Evolutionary conservation across 2,797 vertebrate species (phyloP).

Genomic region (Sebastiscus tertius): DNA sequence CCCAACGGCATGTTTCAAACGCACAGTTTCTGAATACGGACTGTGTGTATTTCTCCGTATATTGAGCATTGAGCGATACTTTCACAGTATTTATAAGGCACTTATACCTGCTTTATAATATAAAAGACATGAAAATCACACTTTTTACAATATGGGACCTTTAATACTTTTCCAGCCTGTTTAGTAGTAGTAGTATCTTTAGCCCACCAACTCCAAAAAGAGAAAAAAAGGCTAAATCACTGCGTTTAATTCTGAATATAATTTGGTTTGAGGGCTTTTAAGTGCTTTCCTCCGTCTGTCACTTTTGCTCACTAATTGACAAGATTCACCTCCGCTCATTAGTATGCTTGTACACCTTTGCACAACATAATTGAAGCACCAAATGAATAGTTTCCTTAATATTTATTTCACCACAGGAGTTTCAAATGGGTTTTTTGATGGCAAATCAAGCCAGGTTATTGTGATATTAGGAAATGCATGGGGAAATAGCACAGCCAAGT

Average conservation of each 20-base stretch:
- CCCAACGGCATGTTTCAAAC: too few relatives aligned
- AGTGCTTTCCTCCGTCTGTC: neutral
- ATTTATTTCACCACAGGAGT: conserved; percentile 8
- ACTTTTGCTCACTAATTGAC: conserved; percentile 11
- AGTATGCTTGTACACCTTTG: conserved; percentile 12
- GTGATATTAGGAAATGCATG: neutral
- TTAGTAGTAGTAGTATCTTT: neutral
- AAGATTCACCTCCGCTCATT: conserved; percentile 1
- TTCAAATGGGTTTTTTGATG: neutral
- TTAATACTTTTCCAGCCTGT: neutral
- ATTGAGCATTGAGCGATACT: too few relatives aligned
- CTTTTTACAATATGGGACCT: too few relatives aligned
- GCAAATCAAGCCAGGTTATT: neutral
- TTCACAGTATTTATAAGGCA: too few relatives aligned
- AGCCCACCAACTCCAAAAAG: neutral
- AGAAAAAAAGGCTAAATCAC: neutral
- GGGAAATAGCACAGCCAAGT: neutral
- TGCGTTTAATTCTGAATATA: conserved; percentile 6
- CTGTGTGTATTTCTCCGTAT: too few relatives aligned
- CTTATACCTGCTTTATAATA: too few relatives aligned
- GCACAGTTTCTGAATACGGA: too few relatives aligned
- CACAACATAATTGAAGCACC: neutral
- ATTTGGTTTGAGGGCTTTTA: conserved; percentile 12
- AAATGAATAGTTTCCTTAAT: conserved; percentile 1
- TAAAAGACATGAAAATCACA: too few relatives aligned